These are phyloP conservation scores for Podarcis lilfordi DNA, from an alignment of 2,797 vertebrate species.

Conservation along the genomic window DNA sequence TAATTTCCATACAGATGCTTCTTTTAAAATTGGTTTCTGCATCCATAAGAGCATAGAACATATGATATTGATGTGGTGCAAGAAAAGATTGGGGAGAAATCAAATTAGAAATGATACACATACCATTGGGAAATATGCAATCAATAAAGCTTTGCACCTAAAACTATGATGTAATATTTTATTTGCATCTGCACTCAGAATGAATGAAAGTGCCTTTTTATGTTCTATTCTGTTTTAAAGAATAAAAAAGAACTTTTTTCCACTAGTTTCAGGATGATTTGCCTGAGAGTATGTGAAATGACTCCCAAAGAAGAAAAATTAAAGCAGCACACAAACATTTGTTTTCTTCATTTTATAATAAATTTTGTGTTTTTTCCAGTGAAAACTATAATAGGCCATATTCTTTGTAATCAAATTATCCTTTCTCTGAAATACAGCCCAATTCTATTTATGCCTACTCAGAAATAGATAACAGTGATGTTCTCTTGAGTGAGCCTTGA, in stretches of 20 bases:
- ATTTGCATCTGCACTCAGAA: conserved; percentile 1
- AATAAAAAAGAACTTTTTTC: not conserved
- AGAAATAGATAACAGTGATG: not conserved
- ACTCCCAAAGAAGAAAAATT: conserved; percentile 5
- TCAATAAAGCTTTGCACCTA: not conserved
- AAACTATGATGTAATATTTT: not conserved
- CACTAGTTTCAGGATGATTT: not conserved
- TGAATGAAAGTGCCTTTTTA: not conserved
- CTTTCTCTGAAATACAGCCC: not conserved
- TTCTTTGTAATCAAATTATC: not conserved
- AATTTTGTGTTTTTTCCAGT: not conserved
- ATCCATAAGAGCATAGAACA: not conserved
- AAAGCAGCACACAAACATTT: not conserved
- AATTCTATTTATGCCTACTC: not conserved
- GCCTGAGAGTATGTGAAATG: not conserved
- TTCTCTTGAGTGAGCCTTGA: not conserved
- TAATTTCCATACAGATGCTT: not conserved
- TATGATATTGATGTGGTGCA: not conserved
- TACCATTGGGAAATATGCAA: not conserved
- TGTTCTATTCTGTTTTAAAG: conserved; percentile 10
- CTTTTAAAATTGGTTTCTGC: not conserved
- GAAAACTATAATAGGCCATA: not conserved
- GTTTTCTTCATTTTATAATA: not conserved
- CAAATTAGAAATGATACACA: not conserved
- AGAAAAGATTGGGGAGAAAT: not conserved